These are phyloP conservation scores for Dreissena rostriformis DNA, from an alignment of 1,140 invertebrate species.

Conservation along the genomic window DNA sequence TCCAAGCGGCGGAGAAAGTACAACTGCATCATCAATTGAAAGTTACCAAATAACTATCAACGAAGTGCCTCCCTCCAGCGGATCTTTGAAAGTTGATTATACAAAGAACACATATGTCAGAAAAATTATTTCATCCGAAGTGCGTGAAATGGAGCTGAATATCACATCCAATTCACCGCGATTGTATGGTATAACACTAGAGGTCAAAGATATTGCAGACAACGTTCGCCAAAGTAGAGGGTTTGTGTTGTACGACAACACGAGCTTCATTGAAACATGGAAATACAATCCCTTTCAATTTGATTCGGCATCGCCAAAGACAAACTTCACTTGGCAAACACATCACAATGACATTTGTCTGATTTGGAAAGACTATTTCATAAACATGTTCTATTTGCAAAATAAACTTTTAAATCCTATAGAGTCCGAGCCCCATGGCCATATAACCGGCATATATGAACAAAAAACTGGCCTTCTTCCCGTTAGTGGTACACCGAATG, in stretches of 20 bases:
- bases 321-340: constrained; percentile 60
- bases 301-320: constrained; percentile 32
- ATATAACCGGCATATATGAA: constrained; percentile 43
- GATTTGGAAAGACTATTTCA: constrained; percentile 56
- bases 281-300: constrained; percentile 12
- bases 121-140: background rate
- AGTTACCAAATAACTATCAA: background rate
- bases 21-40: background rate
- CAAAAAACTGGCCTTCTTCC: constrained; percentile 46
- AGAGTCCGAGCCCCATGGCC: background rate
- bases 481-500: constrained; percentile 42
- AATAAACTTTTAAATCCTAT: constrained; percentile 48
- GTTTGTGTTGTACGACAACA: constrained; percentile 66
- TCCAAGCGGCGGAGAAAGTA: background rate
- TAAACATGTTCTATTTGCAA: constrained; percentile 40
- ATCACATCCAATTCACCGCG: constrained; percentile 11
- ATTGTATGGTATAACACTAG: constrained; percentile 58
- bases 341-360: constrained; percentile 46
- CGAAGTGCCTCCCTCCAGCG: background rate
- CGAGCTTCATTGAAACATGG: constrained; percentile 33
- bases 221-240: constrained; percentile 56
- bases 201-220: constrained; percentile 61
- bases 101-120: background rate
- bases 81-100: background rate
- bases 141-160: background rate